Evolutionary conservation across 2,888 invertebrate genomes (phyloP).

Genomic region (Formica aserva): DNA sequence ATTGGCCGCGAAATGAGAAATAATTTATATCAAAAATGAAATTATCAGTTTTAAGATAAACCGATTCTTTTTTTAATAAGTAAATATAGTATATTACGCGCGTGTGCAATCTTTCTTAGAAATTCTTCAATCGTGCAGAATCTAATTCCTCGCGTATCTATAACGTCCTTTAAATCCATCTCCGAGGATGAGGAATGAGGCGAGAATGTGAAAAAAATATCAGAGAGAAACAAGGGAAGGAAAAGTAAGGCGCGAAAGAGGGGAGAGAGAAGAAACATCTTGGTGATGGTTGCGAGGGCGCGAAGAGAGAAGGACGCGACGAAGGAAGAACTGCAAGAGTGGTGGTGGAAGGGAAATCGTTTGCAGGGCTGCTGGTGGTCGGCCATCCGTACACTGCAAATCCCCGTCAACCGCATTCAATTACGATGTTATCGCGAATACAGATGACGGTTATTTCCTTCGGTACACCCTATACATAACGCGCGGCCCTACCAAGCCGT

Average conservation of each 20-base stretch:
- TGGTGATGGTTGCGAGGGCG: slow-evolving; percentile 38
- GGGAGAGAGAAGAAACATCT: neutral
- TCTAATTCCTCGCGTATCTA: neutral
- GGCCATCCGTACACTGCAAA: slow-evolving; percentile 72
- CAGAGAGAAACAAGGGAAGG: slow-evolving; percentile 48
- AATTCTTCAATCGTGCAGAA: neutral
- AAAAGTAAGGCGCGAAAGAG: slow-evolving; percentile 53
- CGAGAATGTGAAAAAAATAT: slow-evolving; percentile 23
- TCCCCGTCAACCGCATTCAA: slow-evolving; percentile 86
- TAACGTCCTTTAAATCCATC: neutral
- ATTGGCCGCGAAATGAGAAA: slow-evolving; percentile 15
- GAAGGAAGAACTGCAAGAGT: slow-evolving; percentile 61
- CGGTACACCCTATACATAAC: slow-evolving; percentile 86
- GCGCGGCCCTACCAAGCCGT: slow-evolving; percentile 70
- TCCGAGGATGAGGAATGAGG: neutral
- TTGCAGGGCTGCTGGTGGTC: slow-evolving; percentile 74
- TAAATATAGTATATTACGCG: neutral
- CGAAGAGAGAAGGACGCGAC: slow-evolving; percentile 57
- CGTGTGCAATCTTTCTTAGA: neutral
- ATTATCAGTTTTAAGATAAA: neutral
- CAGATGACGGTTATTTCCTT: slow-evolving; percentile 86
- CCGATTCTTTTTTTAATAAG: neutral
- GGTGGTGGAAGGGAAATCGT: slow-evolving; percentile 69
- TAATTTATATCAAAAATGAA: slow-evolving; percentile 18
- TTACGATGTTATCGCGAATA: slow-evolving; percentile 86